Base-by-base conservation (phyloP, 2,888 invertebrate genomes). In the Mesochorus sp. region DNA sequence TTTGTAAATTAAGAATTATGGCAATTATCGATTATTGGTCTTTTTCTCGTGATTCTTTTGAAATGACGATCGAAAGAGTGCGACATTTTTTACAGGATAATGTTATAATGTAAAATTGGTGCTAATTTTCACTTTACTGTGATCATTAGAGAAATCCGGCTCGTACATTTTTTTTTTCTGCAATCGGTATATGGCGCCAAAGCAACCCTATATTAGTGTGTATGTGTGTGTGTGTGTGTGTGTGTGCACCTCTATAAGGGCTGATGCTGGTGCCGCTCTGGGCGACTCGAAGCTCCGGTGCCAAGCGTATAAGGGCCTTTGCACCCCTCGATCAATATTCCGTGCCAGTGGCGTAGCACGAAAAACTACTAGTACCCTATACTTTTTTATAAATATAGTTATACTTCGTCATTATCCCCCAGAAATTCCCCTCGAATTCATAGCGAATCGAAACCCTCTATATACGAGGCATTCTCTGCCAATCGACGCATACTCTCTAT, bases 251-350 rank as follows among this genome's bases (percentile, higher is more conserved):
- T 61, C 37, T 64, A 44, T 68, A 80, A 79, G 76, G 80, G 76
- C 76, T 72, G 71, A 55, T 59, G 70, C 47, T 53, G 61, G 47
- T 64, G 78, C 57, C 51, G 53, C 66, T 59, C 31, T 12, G 3
- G 49, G 70, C 62, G 51, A 64, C 70, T 59, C 51, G 68, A 76
- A 70, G 72, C 80, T 76, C 28, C 39, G 80, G 82, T 73, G 80
- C 76, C 78, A 75, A 84, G 83, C 80, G 85, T 78, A 73, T 81
- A 84, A 86, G 84, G 86, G 87, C 80, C 83, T 76, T 70, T 84
- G 82, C 84, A 82, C 84, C 84, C 83, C 84, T 85, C 88, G 88
- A 88, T 88, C 88, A 87, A 88, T 88, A 88, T 88, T 83, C 80
- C 80, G 83, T 81, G 71, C 83, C 88, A 88, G 84, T 86, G 86